Base-by-base conservation (phyloP, 2,113 vertebrate species). In the Hirundichthys speculiger region DNA sequence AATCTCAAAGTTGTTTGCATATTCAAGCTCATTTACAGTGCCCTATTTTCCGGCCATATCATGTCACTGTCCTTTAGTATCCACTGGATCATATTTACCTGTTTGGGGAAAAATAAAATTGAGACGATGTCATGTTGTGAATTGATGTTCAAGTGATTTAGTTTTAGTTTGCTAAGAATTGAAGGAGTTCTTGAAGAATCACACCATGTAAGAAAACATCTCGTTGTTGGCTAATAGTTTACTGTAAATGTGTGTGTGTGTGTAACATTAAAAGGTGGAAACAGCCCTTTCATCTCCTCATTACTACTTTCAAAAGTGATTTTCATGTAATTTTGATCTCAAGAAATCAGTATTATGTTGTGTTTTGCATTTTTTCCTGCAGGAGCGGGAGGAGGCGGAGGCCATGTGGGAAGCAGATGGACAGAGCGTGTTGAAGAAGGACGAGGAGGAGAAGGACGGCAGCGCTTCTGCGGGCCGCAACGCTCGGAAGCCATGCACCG, bases 371-470 rank as follows among this genome's bases (percentile, higher is more conserved):
- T 0, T 68, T n/a, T 13, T 53, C 18, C 39, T 54, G 25, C 73
- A 93, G 93, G 93, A 94, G 75, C 87, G 92, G 59, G 92, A 93
- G 69, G 89, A 93, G 67, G 93, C 90, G 0, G 92, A 92, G 71
- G 75, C 80, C 2, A 2, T 90, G 79, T 93, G 91, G 91, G 76
- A 79, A 3, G 80, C 69, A 20, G 86, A 83, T 4, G 90, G 90
- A 55, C 77, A 90, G 42, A 80, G 64, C 1, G 77, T 84, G 47
- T 73, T 69, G 21, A 86, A 88, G 59, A 83, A 75, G 12, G 86
- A 84, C 3, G 42, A 71, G 11, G 73, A 89, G 22, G 74, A 83
- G 51, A 38, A 34, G 2, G 83, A 85, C 22, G 79, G 73, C 2
- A 27, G 58, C 7, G 22, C 59, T 13, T 16, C 60, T 8, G 15